Conservation (phyloP, 30 jellyfish, hydroid and myxozoan species). For the Aurelia aurita region DNA sequence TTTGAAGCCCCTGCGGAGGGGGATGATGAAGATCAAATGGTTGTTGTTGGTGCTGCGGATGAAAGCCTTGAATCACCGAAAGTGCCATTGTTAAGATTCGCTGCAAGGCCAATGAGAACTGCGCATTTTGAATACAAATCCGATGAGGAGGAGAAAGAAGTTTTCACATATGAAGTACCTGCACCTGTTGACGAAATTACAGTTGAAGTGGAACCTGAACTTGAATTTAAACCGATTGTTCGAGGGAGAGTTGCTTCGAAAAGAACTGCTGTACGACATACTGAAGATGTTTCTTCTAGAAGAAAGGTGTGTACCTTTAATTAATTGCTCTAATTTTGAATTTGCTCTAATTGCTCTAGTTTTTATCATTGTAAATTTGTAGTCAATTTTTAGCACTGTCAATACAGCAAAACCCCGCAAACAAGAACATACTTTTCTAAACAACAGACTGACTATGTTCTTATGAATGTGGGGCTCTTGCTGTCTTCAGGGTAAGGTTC, state of each 20-base stretch:
- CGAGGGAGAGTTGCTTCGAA: slow-evolving; percentile 6
- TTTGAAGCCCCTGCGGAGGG: slow-evolving; percentile 56
- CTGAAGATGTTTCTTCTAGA: slow-evolving; percentile 5
- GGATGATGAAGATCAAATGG: slow-evolving; percentile 66
- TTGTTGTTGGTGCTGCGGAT: slow-evolving; percentile 61
- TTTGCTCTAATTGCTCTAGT: too few species aligned
- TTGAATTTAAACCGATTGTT: slow-evolving; percentile 23
- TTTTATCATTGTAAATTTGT: too few species aligned
- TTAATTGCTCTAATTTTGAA: not conserved
- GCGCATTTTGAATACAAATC: slow-evolving; percentile 56
- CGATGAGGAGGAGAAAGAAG: slow-evolving; percentile 26
- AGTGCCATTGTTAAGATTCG: slow-evolving; percentile 22
- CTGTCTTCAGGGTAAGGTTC: too few species aligned
- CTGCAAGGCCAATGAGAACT: slow-evolving; percentile 27
- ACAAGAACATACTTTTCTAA: too few species aligned
- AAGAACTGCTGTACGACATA: slow-evolving; percentile 35
- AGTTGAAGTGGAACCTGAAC: slow-evolving; percentile 2
- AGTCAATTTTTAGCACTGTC: too few species aligned
- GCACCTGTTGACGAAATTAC: not conserved
- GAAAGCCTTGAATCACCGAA: slow-evolving; percentile 46
- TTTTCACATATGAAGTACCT: not conserved
- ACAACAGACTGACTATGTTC: too few species aligned
- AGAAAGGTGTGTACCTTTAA: slow-evolving; percentile 6
- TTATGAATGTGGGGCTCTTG: too few species aligned
- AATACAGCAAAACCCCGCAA: too few species aligned